Evolutionary conservation across 2,797 vertebrate genomes (phyloP), one percentile per base, ranked within the genome.

Genomic region (Rhyacichthys aspro): DNA sequence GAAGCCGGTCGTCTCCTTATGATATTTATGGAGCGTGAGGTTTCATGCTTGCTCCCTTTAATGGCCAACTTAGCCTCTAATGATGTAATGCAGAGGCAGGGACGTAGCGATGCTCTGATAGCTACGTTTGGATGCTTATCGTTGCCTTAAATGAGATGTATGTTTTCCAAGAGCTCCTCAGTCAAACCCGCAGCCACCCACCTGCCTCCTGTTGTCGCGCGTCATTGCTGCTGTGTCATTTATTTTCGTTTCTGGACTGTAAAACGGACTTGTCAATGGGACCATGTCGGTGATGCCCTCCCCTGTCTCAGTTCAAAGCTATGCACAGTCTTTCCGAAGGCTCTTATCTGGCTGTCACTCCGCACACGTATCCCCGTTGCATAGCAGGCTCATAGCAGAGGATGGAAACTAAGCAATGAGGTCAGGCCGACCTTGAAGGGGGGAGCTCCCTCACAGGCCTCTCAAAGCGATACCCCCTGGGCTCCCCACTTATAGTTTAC

Each of bases 361-460:
- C 80, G 78, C 84, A 63, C 85, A 76, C 72, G 68, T 68, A 75
- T 75, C 70, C 67, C 65, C 79, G 63, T 74, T 66, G 76, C 63
- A 61, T 76, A 62, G 66, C 48, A 56, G 72, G 82, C 65, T 74
- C 63, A 61, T 76, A 62, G 66, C 48, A 56, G 72, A 83, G 84
- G 88, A 90, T 89, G 88, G 88, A 89, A 89, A 85, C 86, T 85
- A 86, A 90, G 86, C 89, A 90, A 86, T 90, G 88, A 90, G 90
- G 90, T 91, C 87, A 89, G 76, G 76, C 66, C 81, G 91, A 91
- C 93, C 93, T 94, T 93, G 92, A 92, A 82, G 8, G 47, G 84
- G 85, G 81, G 87, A 84, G 82, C 86, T 88, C 84, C 81, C 84
- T 80, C 59, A 62, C 73, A 79, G 79, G 67, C 77, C 83, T 76